Conservation (phyloP, 1,140 invertebrate genomes). For the Bombus fervidus region DNA sequence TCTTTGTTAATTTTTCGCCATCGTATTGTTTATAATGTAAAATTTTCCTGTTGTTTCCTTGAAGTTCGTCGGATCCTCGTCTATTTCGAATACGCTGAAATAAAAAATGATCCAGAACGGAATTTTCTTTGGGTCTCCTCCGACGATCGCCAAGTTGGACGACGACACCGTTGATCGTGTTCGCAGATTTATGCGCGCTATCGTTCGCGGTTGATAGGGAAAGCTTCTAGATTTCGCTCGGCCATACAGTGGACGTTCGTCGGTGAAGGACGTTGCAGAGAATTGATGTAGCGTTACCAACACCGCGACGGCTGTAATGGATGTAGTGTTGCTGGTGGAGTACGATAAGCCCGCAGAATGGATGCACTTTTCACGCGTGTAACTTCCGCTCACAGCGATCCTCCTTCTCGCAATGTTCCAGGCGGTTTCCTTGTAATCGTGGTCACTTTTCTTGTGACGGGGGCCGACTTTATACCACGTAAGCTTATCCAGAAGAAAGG, state of each 20-base stretch:
- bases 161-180: background rate
- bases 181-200: conserved; percentile 10
- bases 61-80: too few species aligned
- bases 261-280: conserved; percentile 35
- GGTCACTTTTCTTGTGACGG: conserved; percentile 44
- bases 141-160: background rate
- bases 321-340: conserved; percentile 50
- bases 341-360: conserved; percentile 48
- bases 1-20: too few species aligned
- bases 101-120: too few species aligned
- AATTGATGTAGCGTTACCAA: conserved; percentile 56
- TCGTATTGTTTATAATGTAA: too few species aligned
- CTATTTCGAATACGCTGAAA: too few species aligned
- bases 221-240: conserved; percentile 33
- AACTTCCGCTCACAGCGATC: conserved; percentile 43
- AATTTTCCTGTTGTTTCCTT: too few species aligned
- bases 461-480: background rate
- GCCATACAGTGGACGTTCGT: background rate
- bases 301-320: conserved; percentile 44
- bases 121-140: background rate
- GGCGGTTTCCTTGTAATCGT: conserved; percentile 38
- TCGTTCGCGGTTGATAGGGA: conserved; percentile 35
- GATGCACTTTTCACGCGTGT: conserved; percentile 55
- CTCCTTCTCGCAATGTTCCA: conserved; percentile 6
- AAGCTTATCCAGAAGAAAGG: background rate